A percentile compares a stretch with the other conserved stretches of the same genome.
Evolutionary conservation across 2,888 invertebrate genomes (phyloP).

Genomic region (Sycophila texana): DNA sequence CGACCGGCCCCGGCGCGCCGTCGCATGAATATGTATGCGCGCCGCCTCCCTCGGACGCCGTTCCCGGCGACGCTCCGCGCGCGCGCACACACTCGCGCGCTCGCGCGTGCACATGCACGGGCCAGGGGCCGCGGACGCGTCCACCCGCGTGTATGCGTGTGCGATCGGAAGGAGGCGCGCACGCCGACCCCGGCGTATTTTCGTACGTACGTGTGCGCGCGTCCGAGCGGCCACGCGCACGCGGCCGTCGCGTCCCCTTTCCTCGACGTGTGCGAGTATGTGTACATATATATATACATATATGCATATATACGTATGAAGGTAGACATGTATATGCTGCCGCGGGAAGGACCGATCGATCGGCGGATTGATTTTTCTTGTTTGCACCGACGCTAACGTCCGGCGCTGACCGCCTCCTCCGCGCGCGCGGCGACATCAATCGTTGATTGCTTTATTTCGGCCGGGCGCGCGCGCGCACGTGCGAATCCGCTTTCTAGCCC

Average conservation of each 20-base stretch:
- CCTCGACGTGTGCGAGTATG: constrained; percentile 5
- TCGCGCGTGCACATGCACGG: not conserved
- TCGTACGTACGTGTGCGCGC: not conserved
- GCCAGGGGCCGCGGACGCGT: not conserved
- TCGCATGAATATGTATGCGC: constrained; percentile 31
- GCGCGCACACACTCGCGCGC: not conserved
- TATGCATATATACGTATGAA: constrained; percentile 37
- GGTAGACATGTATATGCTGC: not conserved
- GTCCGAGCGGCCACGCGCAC: not conserved
- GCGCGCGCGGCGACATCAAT: too few relatives aligned
- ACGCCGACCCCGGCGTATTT: constrained; percentile 2
- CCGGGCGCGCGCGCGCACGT: too few relatives aligned
- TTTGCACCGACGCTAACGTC: too few relatives aligned
- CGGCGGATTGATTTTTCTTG: too few relatives aligned
- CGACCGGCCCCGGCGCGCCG: not conserved
- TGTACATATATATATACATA: constrained; percentile 9
- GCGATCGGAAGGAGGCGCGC: not conserved
- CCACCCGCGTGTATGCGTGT: not conserved
- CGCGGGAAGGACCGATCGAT: too few relatives aligned
- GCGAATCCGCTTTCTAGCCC: too few relatives aligned
- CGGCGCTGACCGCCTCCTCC: too few relatives aligned
- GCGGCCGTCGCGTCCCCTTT: constrained; percentile 1
- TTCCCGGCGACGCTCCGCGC: not conserved
- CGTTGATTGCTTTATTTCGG: too few relatives aligned
- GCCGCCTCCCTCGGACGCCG: not conserved